Percentiles rank a stretch among this genome's conserved stretches.
Evolutionary conservation across 2,888 invertebrate species (phyloP).

Genomic region (Drosophila setosimentum): DNA sequence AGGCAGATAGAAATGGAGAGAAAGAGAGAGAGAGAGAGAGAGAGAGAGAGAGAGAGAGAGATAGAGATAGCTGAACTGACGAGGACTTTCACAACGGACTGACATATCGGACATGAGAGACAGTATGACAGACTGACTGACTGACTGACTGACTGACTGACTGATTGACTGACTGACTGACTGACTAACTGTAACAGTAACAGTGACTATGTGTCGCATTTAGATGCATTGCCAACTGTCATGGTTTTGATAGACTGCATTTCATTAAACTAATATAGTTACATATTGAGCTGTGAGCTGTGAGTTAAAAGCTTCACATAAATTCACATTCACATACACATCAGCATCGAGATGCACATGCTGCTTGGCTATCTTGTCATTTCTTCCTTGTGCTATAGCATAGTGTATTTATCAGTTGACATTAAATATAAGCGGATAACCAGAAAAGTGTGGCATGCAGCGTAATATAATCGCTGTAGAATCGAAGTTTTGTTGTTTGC

Average conservation of each 20-base stretch:
- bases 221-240: constrained; percentile 19
- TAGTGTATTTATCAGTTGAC: constrained; percentile 36
- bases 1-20: not conserved
- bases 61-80: constrained; percentile 25
- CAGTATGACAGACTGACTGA: not conserved
- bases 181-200: not conserved
- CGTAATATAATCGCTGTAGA: constrained; percentile 68
- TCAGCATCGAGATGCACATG: constrained; percentile 12
- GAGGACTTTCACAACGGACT: constrained; percentile 43
- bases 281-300: constrained; percentile 25
- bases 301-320: constrained; percentile 51
- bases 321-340: constrained; percentile 36
- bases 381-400: constrained; percentile 1
- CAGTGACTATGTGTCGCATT: constrained; percentile 21
- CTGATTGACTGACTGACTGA: constrained; percentile 1
- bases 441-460: constrained; percentile 45
- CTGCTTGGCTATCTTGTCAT: constrained; percentile 2
- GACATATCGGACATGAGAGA: constrained; percentile 45
- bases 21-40: too few species aligned
- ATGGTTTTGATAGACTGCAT: constrained; percentile 65
- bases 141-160: constrained; percentile 17
- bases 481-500: constrained; percentile 72
- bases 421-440: constrained; percentile 34
- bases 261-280: constrained; percentile 65
- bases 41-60: not conserved